Conservation (phyloP, 2,888 invertebrate genomes). For the Conchocele bisecta region DNA sequence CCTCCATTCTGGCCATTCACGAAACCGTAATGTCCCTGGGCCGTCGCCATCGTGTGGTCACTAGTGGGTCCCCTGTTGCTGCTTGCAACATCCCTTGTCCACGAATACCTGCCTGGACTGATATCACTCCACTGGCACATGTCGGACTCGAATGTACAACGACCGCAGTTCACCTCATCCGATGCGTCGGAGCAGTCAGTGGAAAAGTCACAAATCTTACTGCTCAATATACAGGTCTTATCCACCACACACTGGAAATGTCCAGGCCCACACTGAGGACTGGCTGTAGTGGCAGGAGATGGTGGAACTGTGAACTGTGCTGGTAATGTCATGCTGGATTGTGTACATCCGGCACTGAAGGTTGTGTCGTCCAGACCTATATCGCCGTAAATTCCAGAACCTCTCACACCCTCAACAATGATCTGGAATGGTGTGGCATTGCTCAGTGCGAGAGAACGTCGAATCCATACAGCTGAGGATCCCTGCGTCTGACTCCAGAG, state of each 20-base stretch:
- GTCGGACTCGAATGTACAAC: slow-evolving; percentile 76
- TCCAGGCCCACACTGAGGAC: slow-evolving; percentile 51
- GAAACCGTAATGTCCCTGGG: slow-evolving; percentile 68
- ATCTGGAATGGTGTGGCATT: slow-evolving; percentile 70
- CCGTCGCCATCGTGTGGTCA: slow-evolving; percentile 65
- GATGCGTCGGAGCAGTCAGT: slow-evolving; percentile 70
- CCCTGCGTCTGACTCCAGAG: slow-evolving; percentile 67
- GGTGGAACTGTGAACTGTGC: slow-evolving; percentile 63
- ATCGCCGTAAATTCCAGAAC: slow-evolving; percentile 65
- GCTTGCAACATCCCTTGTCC: slow-evolving; percentile 63
- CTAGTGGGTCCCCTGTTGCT: slow-evolving; percentile 47
- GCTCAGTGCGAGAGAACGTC: slow-evolving; percentile 63
- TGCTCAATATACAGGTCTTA: slow-evolving; percentile 65
- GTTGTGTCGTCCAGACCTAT: slow-evolving; percentile 79
- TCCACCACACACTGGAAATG: slow-evolving; percentile 69
- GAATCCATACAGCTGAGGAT: slow-evolving; percentile 71
- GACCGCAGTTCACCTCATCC: slow-evolving; percentile 76
- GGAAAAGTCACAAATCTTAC: slow-evolving; percentile 72
- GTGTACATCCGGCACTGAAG: slow-evolving; percentile 69
- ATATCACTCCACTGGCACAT: slow-evolving; percentile 75
- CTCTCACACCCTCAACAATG: slow-evolving; percentile 73
- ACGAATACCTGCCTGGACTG: slow-evolving; percentile 72
- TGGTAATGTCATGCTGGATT: slow-evolving; percentile 58
- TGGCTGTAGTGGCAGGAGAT: slow-evolving; percentile 58
- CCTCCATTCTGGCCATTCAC: slow-evolving; percentile 67